These are phyloP conservation scores for Palythoa caribaeorum DNA, from an alignment of 92 coral and sea anemone genomes.

Conservation along the genomic window DNA sequence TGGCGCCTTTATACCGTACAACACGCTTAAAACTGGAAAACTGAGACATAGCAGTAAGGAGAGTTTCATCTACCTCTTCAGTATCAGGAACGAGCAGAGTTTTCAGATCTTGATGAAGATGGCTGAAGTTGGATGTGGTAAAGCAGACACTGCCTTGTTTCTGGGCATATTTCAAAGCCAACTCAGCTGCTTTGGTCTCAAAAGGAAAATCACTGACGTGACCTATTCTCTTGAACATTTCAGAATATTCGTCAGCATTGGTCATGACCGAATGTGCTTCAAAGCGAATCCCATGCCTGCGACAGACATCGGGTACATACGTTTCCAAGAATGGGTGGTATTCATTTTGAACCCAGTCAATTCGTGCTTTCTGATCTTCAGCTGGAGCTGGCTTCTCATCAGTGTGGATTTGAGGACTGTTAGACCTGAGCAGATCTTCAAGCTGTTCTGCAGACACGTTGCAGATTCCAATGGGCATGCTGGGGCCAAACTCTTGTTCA, in stretches of 20 bases:
- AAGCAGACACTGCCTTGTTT: slow-evolving; percentile 70
- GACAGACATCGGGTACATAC: slow-evolving; percentile 63
- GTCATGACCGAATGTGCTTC: slow-evolving; percentile 74
- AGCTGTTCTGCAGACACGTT: slow-evolving; percentile 71
- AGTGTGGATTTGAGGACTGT: neutral
- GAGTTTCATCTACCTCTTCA: slow-evolving; percentile 40
- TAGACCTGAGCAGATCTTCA: slow-evolving; percentile 49
- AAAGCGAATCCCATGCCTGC: slow-evolving; percentile 65
- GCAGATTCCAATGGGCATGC: slow-evolving; percentile 73
- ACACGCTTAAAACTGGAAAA: slow-evolving; percentile 58
- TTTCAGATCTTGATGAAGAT: slow-evolving; percentile 54
- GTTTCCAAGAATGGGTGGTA: slow-evolving; percentile 75
- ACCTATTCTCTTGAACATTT: slow-evolving; percentile 48
- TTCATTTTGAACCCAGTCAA: slow-evolving; percentile 74
- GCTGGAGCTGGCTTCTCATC: slow-evolving; percentile 9
- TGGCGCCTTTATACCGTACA: slow-evolving; percentile 68
- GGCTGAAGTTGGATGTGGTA: slow-evolving; percentile 62
- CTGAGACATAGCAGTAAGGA: slow-evolving; percentile 59
- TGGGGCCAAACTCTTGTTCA: slow-evolving; percentile 60
- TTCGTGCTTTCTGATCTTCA: slow-evolving; percentile 46
- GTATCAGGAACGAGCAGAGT: slow-evolving; percentile 31
- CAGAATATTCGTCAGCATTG: slow-evolving; percentile 56
- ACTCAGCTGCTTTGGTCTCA: slow-evolving; percentile 46
- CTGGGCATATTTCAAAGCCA: slow-evolving; percentile 62
- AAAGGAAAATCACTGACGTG: slow-evolving; percentile 11